Evolutionary conservation across 2,888 invertebrate species (phyloP), one percentile per base, ranked within the genome.

Genomic region (Prosopocoilus inquinatus): DNA sequence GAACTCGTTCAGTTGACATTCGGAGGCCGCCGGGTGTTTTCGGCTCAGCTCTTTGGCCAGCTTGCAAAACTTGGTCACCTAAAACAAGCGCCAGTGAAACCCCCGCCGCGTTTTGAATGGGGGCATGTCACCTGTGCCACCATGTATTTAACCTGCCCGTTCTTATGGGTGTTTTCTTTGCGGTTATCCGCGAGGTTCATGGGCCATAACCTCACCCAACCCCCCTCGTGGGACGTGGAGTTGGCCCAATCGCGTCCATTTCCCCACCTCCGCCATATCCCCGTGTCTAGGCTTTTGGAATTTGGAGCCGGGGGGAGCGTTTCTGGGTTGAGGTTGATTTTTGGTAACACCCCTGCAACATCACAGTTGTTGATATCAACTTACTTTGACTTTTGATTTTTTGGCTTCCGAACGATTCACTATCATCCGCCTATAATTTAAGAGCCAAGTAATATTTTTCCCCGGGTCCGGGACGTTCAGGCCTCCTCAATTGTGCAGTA

Each of bases 191-290:
- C 28, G 11, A 51, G 16, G 44, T 64, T 65, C 63, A 84, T 75
- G 0, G 92, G 92, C 76, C 88, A 91, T 55, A 90, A 84, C 60
- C 90, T 78, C 41, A 88, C 83, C 89, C 91, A 92, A 38, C 88
- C 86, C 0, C 92, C 92, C 58, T 89, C 87, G 11, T 80, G 78
- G 1, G 81, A 78, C 4, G 82, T 81, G 0, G 88, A 83, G 36
- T 80, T 77, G 63, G 80, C 81, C 89, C 89, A 90, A 62, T 87
- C 82, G 53, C 83, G 81, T 2, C 88, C 89, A 64, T 89, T 89
- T 35, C 88, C 88, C 89, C 89, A 89, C 5, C 78, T 65, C 62
- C 79, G 78, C 20, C 20, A 28, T 5, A 28, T 28, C 20, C 5
- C 5, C 20, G 20, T 7, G 5, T 7, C 20, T 28, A 28, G 20